Evolutionary conservation across 2,113 vertebrate genomes (phyloP).

Genomic region (Tetrao urogallus): DNA sequence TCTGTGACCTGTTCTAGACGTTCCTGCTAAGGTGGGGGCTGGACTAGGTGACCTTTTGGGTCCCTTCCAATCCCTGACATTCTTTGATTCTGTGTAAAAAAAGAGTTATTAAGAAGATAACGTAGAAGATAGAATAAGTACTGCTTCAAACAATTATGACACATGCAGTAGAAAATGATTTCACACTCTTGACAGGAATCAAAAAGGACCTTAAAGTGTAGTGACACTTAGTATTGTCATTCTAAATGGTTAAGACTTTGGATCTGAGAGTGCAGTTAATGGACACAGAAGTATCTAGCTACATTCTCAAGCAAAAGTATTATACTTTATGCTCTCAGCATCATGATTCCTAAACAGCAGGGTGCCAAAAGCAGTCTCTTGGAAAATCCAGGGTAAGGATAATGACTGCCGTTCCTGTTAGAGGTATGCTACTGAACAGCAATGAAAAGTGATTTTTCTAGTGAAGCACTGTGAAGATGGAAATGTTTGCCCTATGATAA

Average conservation of each 20-base stretch:
- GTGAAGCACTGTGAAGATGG: neutral
- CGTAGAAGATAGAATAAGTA: neutral
- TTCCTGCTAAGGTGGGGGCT: no score
- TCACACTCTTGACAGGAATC: neutral
- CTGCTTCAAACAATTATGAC: neutral
- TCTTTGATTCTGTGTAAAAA: neutral
- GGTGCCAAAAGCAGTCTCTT: neutral
- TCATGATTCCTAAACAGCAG: neutral
- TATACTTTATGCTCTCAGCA: neutral
- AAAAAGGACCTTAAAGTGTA: neutral
- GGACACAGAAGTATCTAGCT: neutral
- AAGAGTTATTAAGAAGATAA: neutral
- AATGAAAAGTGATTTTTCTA: neutral
- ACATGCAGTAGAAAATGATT: neutral
- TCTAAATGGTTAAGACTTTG: neutral
- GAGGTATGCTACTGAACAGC: accelerated
- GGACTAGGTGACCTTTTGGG: no score
- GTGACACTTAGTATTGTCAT: neutral
- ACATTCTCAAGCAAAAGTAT: accelerated
- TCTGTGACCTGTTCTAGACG: no score
- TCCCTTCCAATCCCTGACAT: no score
- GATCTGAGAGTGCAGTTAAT: neutral
- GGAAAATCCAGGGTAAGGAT: neutral
- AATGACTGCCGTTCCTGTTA: neutral
- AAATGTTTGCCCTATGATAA: neutral